These are phyloP conservation scores for Rhagonycha fulva DNA, from an alignment of 2,888 invertebrate genomes.

Conservation along the genomic window DNA sequence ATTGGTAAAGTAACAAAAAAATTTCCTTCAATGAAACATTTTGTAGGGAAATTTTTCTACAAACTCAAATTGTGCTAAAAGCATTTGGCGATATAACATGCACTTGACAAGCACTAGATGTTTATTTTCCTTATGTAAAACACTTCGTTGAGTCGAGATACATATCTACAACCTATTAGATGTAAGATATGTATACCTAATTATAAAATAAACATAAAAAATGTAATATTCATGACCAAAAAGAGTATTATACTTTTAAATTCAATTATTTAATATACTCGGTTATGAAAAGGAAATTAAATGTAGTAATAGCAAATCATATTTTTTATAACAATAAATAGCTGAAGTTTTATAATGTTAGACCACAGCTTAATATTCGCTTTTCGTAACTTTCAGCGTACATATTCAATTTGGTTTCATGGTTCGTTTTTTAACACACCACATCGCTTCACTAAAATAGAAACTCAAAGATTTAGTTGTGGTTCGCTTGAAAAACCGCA, in stretches of 20 bases:
- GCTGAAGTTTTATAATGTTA: neutral
- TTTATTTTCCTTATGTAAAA: neutral
- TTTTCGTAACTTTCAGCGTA: neutral
- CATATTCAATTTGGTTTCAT: neutral
- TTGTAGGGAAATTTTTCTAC: neutral
- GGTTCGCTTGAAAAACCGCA: neutral
- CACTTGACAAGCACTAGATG: neutral
- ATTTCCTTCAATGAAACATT: no score
- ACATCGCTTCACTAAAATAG: neutral
- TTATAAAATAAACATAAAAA: neutral
- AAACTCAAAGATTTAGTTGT: neutral
- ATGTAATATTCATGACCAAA: neutral
- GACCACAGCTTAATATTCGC: neutral
- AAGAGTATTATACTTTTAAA: neutral
- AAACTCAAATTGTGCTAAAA: neutral
- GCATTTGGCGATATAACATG: neutral
- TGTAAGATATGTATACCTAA: neutral
- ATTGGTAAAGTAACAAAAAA: no score
- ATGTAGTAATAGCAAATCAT: neutral
- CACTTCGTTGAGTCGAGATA: neutral
- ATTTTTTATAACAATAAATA: neutral
- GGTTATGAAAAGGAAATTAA: neutral
- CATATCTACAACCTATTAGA: neutral
- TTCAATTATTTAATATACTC: neutral
- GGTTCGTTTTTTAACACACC: neutral